Conservation (phyloP, 2,113 vertebrate species). For the Motacilla tschutschensis region DNA sequence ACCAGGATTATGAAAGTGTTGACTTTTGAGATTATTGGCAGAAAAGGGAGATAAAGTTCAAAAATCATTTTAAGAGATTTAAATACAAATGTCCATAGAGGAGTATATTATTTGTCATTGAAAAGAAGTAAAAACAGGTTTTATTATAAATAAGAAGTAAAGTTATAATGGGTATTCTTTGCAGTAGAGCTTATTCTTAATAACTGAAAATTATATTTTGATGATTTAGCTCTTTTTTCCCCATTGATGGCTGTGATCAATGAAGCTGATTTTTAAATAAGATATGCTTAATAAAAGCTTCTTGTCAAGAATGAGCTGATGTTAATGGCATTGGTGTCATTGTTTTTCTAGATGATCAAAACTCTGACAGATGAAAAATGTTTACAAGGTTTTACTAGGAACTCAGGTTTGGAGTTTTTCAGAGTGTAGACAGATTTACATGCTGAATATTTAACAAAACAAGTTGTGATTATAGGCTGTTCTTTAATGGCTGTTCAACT, state of each 20-base stretch:
- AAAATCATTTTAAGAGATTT: background rate
- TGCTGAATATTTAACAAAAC: background rate
- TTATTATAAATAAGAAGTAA: background rate
- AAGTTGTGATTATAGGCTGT: background rate
- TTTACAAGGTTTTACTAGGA: background rate
- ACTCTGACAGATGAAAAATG: background rate
- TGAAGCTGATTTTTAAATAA: background rate
- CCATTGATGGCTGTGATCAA: slow-evolving; percentile 13
- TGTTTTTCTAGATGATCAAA: background rate
- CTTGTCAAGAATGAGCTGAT: background rate
- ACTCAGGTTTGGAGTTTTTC: background rate
- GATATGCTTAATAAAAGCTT: background rate
- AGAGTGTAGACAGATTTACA: background rate
- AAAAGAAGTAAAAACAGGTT: slow-evolving; percentile 12
- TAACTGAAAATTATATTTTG: slow-evolving; percentile 21
- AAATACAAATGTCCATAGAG: background rate
- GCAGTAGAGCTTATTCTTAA: background rate
- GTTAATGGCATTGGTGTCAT: background rate
- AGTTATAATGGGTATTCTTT: slow-evolving; percentile 1
- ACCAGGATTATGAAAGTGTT: background rate
- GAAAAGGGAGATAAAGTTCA: background rate
- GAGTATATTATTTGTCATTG: background rate
- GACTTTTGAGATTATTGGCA: background rate
- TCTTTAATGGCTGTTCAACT: background rate
- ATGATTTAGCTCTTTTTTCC: slow-evolving; percentile 6